Evolutionary conservation across 2,888 invertebrate genomes (phyloP).

Genomic region (Laothoe populi): DNA sequence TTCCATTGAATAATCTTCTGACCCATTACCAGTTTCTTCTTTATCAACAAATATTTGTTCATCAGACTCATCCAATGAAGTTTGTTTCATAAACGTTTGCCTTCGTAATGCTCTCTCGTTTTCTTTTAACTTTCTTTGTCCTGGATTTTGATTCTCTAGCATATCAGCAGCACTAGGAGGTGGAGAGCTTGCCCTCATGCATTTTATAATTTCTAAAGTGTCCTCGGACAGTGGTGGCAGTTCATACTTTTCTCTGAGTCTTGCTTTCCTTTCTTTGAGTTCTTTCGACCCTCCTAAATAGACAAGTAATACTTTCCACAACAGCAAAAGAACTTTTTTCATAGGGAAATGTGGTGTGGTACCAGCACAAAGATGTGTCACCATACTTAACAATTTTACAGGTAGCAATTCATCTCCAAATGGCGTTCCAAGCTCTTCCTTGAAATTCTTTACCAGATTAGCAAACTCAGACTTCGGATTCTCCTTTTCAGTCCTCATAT

Average conservation of each 20-base stretch:
- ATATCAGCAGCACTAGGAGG: conserved; percentile 96
- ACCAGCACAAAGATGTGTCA: conserved; percentile 97
- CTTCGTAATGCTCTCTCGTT: conserved; percentile 88
- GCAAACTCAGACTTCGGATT: conserved; percentile 77
- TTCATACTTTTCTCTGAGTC: conserved; percentile 88
- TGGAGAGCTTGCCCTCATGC: conserved; percentile 97
- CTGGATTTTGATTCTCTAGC: conserved; percentile 93
- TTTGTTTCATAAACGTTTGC: conserved; percentile 95
- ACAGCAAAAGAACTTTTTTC: conserved; percentile 96
- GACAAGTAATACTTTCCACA: conserved; percentile 98
- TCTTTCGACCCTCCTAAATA: conserved; percentile 96
- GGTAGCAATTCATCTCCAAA: conserved; percentile 93
- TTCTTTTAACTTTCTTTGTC: conserved; percentile 83
- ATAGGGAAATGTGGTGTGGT: conserved; percentile 98
- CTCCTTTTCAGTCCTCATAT: conserved; percentile 90
- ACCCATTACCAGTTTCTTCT: conserved; percentile 86
- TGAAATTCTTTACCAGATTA: conserved; percentile 84
- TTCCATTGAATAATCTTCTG: conserved; percentile 86
- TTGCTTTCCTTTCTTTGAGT: conserved; percentile 90
- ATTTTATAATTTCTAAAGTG: conserved; percentile 96
- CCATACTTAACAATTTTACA: conserved; percentile 97
- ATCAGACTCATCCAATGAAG: conserved; percentile 92
- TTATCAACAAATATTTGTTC: conserved; percentile 90
- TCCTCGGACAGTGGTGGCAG: conserved; percentile 94
- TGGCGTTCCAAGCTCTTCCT: conserved; percentile 84